Conservation (phyloP, 2,113 vertebrate species). For the Struthio camelus region DNA sequence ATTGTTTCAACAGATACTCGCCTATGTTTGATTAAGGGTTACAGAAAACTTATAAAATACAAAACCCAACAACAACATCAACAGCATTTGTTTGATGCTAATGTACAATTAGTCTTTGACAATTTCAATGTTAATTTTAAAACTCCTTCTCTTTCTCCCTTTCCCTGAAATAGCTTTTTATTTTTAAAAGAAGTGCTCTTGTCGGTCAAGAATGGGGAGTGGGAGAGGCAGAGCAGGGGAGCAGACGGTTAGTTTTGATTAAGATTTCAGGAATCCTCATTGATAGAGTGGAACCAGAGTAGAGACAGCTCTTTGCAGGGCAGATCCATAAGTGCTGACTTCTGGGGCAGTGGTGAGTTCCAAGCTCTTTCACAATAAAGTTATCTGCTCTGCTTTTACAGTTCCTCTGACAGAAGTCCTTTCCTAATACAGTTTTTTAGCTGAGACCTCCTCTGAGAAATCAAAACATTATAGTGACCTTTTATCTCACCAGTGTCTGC, state of each 20-base stretch:
- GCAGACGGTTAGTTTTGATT: conserved; percentile 59
- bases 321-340: conserved; percentile 55
- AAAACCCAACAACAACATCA: conserved; percentile 61
- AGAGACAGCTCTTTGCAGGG: conserved; percentile 45
- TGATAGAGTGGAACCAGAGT: conserved; percentile 59
- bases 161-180: conserved; percentile 41
- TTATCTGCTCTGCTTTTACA: conserved; percentile 18
- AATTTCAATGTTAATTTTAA: conserved; percentile 73
- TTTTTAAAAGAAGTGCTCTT: conserved; percentile 56
- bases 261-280: conserved; percentile 66
- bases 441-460: conserved; percentile 54
- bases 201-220: conserved; percentile 42
- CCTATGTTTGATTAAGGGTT: conserved; percentile 80
- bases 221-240: conserved; percentile 51
- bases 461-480: conserved; percentile 27
- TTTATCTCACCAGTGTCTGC: conserved; percentile 50
- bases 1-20: conserved; percentile 74
- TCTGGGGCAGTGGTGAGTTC: conserved; percentile 33
- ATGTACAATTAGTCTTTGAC: conserved; percentile 78
- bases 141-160: conserved; percentile 30
- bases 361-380: conserved; percentile 32
- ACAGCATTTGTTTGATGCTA: conserved; percentile 73
- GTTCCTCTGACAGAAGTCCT: conserved; percentile 36
- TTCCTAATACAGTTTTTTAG: conserved; percentile 20
- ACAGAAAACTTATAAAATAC: conserved; percentile 76